A percentile compares a stretch with the other conserved stretches of the same genome.
Evolutionary conservation across 2,113 vertebrate genomes (phyloP).

Genomic region (Shinisaurus crocodilurus): DNA sequence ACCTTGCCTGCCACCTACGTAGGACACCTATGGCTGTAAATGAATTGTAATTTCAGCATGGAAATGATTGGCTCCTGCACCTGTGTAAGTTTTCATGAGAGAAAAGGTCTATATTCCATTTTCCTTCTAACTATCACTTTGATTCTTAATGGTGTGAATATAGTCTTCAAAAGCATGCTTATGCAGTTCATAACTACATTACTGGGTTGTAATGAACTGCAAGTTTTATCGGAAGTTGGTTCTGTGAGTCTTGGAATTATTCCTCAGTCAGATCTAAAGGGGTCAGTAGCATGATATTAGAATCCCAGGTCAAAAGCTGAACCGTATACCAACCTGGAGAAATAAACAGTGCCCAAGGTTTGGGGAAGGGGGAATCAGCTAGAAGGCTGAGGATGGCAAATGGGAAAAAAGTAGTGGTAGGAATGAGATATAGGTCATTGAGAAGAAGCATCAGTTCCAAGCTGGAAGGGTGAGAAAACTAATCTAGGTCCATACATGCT

Average conservation of each 20-base stretch:
- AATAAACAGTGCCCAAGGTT: not conserved
- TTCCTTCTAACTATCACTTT: too few relatives aligned
- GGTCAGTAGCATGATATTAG: not conserved
- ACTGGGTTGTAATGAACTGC: not conserved
- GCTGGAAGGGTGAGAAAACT: not conserved
- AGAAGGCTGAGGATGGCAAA: not conserved
- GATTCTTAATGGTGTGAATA: too few relatives aligned
- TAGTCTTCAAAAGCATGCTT: too few relatives aligned
- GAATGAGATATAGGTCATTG: too few relatives aligned
- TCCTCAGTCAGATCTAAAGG: not conserved
- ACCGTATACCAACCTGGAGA: not conserved
- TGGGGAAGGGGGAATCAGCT: not conserved
- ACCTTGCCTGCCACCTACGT: too few relatives aligned
- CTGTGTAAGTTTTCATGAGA: not conserved
- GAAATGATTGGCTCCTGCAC: not conserved
- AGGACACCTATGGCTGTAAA: not conserved
- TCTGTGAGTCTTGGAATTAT: not conserved
- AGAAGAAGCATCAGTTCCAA: not conserved
- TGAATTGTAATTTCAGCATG: not conserved
- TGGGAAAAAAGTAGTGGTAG: too few relatives aligned
- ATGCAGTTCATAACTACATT: not conserved
- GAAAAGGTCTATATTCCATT: not conserved
- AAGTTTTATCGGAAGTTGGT: not conserved
- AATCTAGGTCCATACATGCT: not conserved
- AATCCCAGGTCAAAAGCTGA: not conserved